Evolutionary conservation across 2,113 vertebrate genomes (phyloP).

Genomic region (Grammomys dolichurus): DNA sequence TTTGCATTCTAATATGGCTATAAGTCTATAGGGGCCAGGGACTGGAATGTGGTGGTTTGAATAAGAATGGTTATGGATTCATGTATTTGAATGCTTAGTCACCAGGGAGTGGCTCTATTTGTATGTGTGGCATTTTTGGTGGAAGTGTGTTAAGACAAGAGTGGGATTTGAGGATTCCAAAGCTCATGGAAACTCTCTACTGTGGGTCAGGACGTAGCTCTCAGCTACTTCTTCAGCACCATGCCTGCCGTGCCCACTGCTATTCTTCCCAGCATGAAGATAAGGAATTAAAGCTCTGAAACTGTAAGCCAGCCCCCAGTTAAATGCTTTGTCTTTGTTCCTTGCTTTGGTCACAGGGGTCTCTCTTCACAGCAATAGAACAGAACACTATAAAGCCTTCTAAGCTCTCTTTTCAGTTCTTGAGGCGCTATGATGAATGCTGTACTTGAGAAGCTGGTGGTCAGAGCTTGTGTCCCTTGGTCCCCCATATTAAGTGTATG

Average conservation of each 20-base stretch:
- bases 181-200: not conserved
- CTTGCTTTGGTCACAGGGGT: not conserved
- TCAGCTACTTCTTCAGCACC: not conserved
- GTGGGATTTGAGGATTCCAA: not conserved
- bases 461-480: too few species aligned
- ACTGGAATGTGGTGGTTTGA: not conserved
- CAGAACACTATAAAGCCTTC: not conserved
- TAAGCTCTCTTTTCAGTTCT: not conserved
- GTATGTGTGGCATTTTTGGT: not conserved
- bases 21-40: not conserved
- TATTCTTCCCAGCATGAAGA: not conserved
- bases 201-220: not conserved
- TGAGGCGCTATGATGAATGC: conserved; percentile 31
- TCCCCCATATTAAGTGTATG: not conserved
- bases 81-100: not conserved
- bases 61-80: not conserved
- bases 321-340: not conserved
- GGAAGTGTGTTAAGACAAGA: not conserved
- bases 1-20: not conserved
- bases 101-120: not conserved
- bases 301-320: not conserved
- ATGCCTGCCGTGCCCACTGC: not conserved
- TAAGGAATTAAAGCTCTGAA: not conserved
- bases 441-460: not conserved
- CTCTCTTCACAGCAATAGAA: not conserved